phyloP scores from a whole-genome alignment of 2,888 invertebrate genomes.

The Eugnorisma glareosa region DNA sequence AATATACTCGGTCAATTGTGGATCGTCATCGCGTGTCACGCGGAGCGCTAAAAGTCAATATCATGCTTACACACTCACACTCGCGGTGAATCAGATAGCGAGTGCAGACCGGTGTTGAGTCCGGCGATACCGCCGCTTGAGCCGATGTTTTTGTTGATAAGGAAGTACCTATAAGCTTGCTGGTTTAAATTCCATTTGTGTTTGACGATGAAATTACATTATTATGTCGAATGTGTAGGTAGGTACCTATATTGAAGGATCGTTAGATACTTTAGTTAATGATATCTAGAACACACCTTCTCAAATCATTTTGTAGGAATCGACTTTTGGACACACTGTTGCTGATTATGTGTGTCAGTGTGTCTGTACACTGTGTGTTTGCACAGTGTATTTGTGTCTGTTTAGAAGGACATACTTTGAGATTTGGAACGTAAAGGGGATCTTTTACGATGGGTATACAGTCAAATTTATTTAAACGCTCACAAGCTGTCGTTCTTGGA shows the following conservation, averaged over 20 bases:
- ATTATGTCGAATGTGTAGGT: neutral
- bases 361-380: too few species aligned
- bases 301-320: neutral
- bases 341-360: neutral
- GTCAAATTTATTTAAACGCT: too few species aligned
- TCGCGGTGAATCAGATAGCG: neutral
- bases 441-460: too few species aligned
- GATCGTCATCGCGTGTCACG: conserved; percentile 40
- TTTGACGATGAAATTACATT: neutral
- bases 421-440: too few species aligned
- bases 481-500: too few species aligned
- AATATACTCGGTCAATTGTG: conserved; percentile 25
- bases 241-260: neutral
- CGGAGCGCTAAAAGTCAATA: conserved; percentile 36
- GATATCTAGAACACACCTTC: neutral
- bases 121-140: conserved; percentile 1
- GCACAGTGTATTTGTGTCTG: too few species aligned
- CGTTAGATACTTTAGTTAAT: neutral
- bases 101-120: neutral
- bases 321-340: neutral
- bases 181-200: conserved; percentile 2
- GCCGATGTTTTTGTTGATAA: conserved; percentile 31
- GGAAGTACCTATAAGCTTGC: neutral
- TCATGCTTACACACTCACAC: conserved; percentile 35
- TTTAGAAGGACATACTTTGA: too few species aligned